phyloP scores from a whole-genome alignment of 2,888 invertebrate species.

The Shargacucullia verbasci region DNA sequence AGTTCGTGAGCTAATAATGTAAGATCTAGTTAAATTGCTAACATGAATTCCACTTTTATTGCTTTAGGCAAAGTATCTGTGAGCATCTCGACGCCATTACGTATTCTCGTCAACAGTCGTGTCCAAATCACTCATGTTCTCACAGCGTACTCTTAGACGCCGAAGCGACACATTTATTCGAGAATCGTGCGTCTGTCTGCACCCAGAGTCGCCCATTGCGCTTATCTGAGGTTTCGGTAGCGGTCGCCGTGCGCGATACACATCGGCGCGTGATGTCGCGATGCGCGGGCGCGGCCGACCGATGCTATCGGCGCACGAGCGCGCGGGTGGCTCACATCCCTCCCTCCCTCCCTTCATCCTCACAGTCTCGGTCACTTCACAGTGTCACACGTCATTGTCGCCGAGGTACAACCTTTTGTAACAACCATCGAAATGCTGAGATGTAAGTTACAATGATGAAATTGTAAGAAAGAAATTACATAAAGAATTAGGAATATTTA shows the following conservation, averaged over 20 bases:
- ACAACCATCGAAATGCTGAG: conserved; percentile 6
- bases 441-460: neutral
- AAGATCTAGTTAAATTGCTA: conserved; percentile 18
- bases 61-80: conserved; percentile 32
- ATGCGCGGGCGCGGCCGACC: conserved; percentile 68
- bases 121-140: conserved; percentile 58
- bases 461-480: neutral
- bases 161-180: conserved; percentile 79
- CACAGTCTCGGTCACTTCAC: conserved; percentile 29
- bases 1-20: too few relatives aligned
- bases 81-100: conserved; percentile 47
- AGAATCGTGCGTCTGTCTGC: conserved; percentile 76
- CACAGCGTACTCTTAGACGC: conserved; percentile 59
- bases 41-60: conserved; percentile 38
- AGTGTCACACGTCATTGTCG: conserved; percentile 44
- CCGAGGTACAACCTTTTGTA: conserved; percentile 14
- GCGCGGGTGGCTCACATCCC: conserved; percentile 56
- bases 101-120: conserved; percentile 50
- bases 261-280: conserved; percentile 82
- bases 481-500: neutral
- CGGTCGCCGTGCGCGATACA: conserved; percentile 70
- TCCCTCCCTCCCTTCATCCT: conserved; percentile 32
- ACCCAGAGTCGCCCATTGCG: conserved; percentile 62
- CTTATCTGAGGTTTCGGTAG: conserved; percentile 71
- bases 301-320: conserved; percentile 80